phyloP scores from a whole-genome alignment of 2,113 vertebrate species.

The Peromyscus polionotus region DNA sequence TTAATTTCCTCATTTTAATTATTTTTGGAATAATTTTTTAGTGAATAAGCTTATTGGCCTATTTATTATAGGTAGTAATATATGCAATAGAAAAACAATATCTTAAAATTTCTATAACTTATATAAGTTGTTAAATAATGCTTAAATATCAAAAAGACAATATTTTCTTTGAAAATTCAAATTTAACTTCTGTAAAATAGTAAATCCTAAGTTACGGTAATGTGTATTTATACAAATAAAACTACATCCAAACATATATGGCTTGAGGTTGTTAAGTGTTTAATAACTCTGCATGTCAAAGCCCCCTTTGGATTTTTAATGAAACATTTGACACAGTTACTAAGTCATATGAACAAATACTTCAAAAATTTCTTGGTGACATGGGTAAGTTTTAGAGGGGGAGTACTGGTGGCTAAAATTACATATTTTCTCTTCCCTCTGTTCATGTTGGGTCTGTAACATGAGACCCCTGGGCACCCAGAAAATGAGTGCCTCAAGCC shows the following conservation, averaged over 20 bases:
- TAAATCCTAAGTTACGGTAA: not conserved
- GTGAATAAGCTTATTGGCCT: not conserved
- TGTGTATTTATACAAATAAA: not conserved
- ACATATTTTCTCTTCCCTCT: not conserved
- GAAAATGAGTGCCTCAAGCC: not conserved
- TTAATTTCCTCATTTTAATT: not conserved
- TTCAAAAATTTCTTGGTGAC: not conserved
- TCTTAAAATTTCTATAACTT: not conserved
- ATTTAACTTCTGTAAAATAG: not conserved
- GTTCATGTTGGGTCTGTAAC: constrained; percentile 57
- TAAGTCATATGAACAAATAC: not conserved
- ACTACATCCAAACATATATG: not conserved
- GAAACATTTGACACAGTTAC: constrained; percentile 48
- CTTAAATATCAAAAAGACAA: not conserved
- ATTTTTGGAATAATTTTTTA: not conserved
- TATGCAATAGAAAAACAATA: not conserved
- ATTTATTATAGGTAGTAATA: not conserved
- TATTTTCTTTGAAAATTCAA: not conserved
- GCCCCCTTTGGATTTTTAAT: not conserved
- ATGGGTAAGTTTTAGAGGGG: not conserved
- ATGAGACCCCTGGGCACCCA: constrained; percentile 45
- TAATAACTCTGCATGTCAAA: constrained; percentile 35
- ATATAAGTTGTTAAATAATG: not conserved
- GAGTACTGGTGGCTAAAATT: constrained; percentile 12
- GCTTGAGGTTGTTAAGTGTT: constrained; percentile 22